Base-by-base conservation (phyloP, 2,113 vertebrate genomes). In the Oplegnathus fasciatus region DNA sequence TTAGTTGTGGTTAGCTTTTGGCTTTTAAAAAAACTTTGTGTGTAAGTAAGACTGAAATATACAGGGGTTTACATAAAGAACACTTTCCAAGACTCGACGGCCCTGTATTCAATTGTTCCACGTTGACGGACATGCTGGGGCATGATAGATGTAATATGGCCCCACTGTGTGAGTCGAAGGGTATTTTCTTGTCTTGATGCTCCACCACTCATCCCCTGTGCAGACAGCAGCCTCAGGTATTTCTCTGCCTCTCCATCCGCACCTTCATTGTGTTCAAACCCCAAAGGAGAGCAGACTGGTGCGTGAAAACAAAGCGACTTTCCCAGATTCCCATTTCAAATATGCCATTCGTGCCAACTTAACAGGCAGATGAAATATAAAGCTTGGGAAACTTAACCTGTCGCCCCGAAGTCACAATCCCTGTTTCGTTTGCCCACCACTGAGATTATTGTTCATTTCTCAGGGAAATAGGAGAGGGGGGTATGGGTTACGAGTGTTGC, bases 281-380 rank as follows among this genome's bases (percentile, higher is more conserved):
- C 92, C 82, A 60, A 71, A 86, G 84, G 76, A 80, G 55, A 85
- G 73, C 67, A 80, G 86, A 79, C 78, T 48, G 87, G 72, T 14
- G 65, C 46, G 64, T 84, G 87, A 94, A 90, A 91, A 64, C 54
- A 60, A 92, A 89, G 89, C 50, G 57, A 34, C 85, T 89, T 86
- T 92, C 86, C 86, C 86, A 92, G 88, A 90, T 85, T 94, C 90
- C 70, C 32, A 61, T 94, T 95, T 93, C 93, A 93, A 86, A 90
- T 78, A n/a, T 88, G 73, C 82, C 80, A 67, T 84, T 72, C 1
- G 62, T 91, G 88, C 76, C 79, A 82, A 73, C 78, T 76, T 68
- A 75, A 84, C 44, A 87, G 75, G 82, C 60, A 76, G 85, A 89
- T 48, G 90, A 91, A 93, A 94, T 89, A 84, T 62, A 86, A 93